Conservation (phyloP, 1,140 invertebrate genomes). For the Papilio xuthus region DNA sequence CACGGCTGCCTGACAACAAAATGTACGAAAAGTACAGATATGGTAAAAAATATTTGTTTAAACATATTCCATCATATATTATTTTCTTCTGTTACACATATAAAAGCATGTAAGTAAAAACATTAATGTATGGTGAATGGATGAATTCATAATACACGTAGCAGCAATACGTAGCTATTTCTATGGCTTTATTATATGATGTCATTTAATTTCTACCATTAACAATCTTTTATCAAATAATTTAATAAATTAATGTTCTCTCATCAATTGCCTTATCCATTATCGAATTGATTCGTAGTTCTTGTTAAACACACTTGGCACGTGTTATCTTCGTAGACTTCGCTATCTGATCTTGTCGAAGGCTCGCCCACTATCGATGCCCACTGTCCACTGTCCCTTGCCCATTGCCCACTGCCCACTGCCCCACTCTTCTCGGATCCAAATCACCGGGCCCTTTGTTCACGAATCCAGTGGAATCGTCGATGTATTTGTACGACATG, state of each 20-base stretch:
- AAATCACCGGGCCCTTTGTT: constrained; percentile 1
- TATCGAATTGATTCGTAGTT: no score
- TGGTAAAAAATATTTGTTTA: constrained; percentile 12
- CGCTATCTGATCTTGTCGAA: neutral
- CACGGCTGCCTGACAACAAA: neutral
- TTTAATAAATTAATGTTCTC: neutral
- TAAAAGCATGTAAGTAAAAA: no score
- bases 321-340: neutral
- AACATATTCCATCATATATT: neutral
- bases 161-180: no score
- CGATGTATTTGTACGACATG: neutral
- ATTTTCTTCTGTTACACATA: neutral
- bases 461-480: neutral
- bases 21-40: neutral
- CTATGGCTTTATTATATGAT: no score
- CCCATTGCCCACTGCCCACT: neutral
- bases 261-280: neutral
- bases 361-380: neutral
- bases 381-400: neutral
- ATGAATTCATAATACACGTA: no score
- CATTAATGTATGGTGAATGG: no score
- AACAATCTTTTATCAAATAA: no score
- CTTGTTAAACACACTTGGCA: neutral
- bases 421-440: neutral
- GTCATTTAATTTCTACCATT: no score